Conservation (phyloP, 1,140 invertebrate species). For the Achatina immaculata region DNA sequence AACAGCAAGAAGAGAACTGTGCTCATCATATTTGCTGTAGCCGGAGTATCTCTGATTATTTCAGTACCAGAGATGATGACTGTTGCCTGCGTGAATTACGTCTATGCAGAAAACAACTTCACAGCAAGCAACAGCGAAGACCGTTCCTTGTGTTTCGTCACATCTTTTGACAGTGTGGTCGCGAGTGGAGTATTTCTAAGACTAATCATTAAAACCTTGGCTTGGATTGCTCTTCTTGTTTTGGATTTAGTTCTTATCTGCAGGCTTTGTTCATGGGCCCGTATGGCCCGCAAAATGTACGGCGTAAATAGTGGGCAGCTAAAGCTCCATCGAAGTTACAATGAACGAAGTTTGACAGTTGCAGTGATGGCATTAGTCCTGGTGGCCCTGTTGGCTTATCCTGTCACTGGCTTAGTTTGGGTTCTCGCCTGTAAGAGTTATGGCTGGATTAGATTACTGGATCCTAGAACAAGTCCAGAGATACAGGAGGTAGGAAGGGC, state of each 20-base stretch:
- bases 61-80: background rate
- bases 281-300: conserved; percentile 5
- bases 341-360: background rate
- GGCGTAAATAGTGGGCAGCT: background rate
- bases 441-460: background rate
- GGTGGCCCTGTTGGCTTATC: background rate
- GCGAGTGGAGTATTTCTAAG: background rate
- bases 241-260: conserved; percentile 10
- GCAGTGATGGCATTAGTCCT: background rate
- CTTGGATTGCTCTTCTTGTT: conserved; percentile 16
- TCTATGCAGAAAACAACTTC: background rate
- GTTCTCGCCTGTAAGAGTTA: background rate
- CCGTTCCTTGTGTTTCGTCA: background rate
- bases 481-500: conserved; percentile 10
- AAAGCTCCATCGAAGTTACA: background rate
- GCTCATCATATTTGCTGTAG: background rate
- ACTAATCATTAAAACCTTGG: conserved; percentile 1
- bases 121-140: background rate
- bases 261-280: background rate
- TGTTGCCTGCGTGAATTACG: background rate
- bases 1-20: background rate
- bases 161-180: background rate
- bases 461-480: background rate
- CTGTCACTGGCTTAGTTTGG: conserved; percentile 19
- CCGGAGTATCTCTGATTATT: background rate